phyloP scores from a whole-genome alignment of 2,113 vertebrate species.

The Pterocles gutturalis region DNA sequence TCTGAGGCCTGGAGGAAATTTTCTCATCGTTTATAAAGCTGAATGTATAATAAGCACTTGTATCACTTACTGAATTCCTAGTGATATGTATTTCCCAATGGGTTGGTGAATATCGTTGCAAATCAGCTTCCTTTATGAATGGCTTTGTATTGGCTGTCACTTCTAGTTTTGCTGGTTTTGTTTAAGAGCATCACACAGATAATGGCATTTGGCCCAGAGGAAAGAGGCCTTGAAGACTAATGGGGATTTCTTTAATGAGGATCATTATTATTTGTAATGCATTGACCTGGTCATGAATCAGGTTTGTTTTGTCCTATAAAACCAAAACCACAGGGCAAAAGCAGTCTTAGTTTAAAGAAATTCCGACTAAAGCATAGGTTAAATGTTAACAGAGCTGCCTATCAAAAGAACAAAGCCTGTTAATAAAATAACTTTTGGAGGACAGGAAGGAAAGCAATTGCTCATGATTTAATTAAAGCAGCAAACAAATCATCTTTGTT shows the following conservation, averaged over 20 bases:
- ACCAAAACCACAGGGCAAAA: background rate
- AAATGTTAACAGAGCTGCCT: background rate
- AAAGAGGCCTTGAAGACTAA: background rate
- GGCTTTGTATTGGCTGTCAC: background rate
- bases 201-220: background rate
- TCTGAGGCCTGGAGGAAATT: background rate
- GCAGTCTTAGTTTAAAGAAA: background rate
- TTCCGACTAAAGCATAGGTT: background rate
- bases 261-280: constrained; percentile 38
- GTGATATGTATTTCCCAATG: background rate
- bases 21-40: background rate
- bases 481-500: background rate
- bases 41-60: constrained; percentile 21
- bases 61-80: constrained; percentile 20
- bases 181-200: background rate
- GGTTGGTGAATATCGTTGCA: background rate
- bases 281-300: constrained; percentile 9
- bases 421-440: background rate
- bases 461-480: constrained; percentile 2
- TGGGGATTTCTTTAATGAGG: constrained; percentile 25
- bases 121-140: background rate
- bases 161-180: background rate
- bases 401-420: background rate
- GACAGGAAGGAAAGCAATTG: background rate
- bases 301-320: background rate